Evolutionary conservation across 2,888 invertebrate species (phyloP).

Genomic region (Brachyptera putata): DNA sequence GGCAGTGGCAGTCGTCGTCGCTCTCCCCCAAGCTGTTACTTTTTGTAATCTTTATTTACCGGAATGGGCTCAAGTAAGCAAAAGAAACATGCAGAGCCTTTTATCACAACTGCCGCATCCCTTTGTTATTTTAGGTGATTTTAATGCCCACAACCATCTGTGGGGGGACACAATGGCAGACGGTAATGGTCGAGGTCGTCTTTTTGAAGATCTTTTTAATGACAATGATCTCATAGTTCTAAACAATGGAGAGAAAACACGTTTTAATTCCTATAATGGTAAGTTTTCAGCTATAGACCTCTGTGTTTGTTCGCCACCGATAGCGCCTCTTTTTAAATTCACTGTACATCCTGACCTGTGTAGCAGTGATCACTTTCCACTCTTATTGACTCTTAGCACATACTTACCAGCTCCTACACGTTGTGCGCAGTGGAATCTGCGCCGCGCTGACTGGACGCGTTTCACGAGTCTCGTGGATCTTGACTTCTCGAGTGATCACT

Average conservation of each 20-base stretch:
- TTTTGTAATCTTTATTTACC: not conserved
- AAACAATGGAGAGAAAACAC: not conserved
- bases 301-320: not conserved
- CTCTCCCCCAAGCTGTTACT: not conserved
- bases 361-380: not conserved
- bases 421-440: not conserved
- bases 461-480: not conserved
- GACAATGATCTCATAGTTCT: not conserved
- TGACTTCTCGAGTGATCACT: not conserved
- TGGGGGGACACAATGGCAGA: conserved; percentile 3
- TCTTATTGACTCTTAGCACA: not conserved
- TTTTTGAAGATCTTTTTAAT: conserved; percentile 5
- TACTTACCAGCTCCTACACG: not conserved
- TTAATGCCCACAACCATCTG: conserved; percentile 6
- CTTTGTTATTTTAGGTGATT: conserved; percentile 1
- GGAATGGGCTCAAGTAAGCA: not conserved
- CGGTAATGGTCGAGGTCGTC: conserved; percentile 7
- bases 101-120: not conserved
- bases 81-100: not conserved
- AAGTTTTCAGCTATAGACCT: too few relatives aligned
- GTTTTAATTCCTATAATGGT: not conserved
- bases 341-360: not conserved
- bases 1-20: not conserved
- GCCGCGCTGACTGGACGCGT: not conserved
- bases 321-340: not conserved